These are phyloP conservation scores for Trissolcus japonicus DNA, from an alignment of 2,888 invertebrate genomes.

Conservation along the genomic window DNA sequence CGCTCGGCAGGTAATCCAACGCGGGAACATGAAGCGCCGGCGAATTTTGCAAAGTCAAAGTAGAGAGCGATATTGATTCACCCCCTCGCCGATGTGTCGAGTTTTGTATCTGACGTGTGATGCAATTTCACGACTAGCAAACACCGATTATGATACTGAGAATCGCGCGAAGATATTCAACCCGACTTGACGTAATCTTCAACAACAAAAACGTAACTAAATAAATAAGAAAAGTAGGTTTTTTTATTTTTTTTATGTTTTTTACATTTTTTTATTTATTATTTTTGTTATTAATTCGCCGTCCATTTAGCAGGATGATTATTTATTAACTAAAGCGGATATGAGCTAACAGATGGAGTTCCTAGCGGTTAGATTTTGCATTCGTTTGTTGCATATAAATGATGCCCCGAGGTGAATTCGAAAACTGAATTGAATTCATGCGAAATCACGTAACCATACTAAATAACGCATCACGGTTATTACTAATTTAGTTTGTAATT, in stretches of 20 bases:
- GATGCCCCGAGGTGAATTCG: conserved; percentile 10
- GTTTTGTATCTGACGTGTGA: conserved; percentile 16
- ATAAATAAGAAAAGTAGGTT: too few species aligned
- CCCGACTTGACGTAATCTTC: too few species aligned
- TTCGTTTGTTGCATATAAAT: conserved; percentile 34
- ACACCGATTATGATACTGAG: background rate
- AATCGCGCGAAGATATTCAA: background rate
- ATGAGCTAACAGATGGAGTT: conserved; percentile 6
- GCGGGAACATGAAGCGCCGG: conserved; percentile 20
- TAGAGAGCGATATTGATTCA: conserved; percentile 32
- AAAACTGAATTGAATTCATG: conserved; percentile 21
- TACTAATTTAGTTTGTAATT: background rate
- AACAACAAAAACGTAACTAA: too few species aligned
- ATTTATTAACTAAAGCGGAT: too few species aligned
- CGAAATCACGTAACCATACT: conserved; percentile 15
- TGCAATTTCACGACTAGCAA: conserved; percentile 3
- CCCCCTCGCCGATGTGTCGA: conserved; percentile 9
- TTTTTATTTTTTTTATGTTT: too few species aligned
- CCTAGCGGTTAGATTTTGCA: conserved; percentile 17
- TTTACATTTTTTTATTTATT: too few species aligned
- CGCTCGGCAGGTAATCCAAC: conserved; percentile 40
- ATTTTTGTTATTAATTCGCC: background rate
- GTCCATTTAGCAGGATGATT: too few species aligned
- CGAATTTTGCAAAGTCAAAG: conserved; percentile 36
- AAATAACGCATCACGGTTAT: conserved; percentile 4